Evolutionary conservation across 1,140 invertebrate species (phyloP).

Genomic region (Apis laboriosa): DNA sequence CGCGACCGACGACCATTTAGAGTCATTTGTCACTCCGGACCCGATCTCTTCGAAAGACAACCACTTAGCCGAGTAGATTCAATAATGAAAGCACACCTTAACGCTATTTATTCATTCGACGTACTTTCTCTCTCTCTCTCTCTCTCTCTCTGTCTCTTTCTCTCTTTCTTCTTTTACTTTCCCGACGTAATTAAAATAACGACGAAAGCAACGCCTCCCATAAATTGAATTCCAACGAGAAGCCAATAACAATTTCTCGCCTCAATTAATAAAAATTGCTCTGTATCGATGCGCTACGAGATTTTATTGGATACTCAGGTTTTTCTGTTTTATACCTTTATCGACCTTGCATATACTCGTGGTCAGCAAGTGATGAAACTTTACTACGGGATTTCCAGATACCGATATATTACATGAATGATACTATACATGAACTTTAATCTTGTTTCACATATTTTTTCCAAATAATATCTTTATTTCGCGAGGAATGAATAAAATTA

Average conservation of each 20-base stretch:
- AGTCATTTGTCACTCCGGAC: slow-evolving; percentile 5
- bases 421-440: no score
- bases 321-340: slow-evolving; percentile 17
- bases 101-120: background rate
- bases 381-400: background rate
- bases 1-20: slow-evolving; percentile 42
- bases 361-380: background rate
- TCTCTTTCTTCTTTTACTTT: background rate
- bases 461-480: no score
- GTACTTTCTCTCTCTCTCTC: no score
- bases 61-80: background rate
- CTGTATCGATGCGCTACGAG: background rate
- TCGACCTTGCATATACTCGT: background rate
- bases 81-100: background rate
- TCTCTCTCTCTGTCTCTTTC: background rate
- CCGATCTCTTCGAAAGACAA: background rate
- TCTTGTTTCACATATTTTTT: background rate
- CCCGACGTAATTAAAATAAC: slow-evolving; percentile 16
- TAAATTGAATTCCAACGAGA: slow-evolving; percentile 22
- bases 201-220: background rate
- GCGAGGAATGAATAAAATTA: no score
- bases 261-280: slow-evolving; percentile 31
- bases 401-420: no score
- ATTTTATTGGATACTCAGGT: slow-evolving; percentile 5
- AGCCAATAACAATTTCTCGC: slow-evolving; percentile 40